Percentiles rank a stretch among this genome's conserved stretches.
phyloP scores from a whole-genome alignment of 2,888 invertebrate species.

The Xylocampa areola region DNA sequence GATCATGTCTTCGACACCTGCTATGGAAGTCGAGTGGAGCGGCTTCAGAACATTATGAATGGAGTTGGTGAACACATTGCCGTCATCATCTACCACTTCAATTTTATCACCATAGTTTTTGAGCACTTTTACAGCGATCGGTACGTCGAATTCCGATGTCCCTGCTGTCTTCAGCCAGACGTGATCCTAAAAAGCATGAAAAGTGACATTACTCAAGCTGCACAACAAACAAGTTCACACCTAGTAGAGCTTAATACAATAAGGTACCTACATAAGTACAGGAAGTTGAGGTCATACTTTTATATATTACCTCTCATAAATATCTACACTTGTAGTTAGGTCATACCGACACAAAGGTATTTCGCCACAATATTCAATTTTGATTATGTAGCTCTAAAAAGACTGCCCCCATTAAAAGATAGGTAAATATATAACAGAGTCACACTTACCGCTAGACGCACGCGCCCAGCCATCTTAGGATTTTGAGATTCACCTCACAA shows the following conservation, averaged over 20 bases:
- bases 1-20: constrained; percentile 98
- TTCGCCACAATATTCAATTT: background rate
- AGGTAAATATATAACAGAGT: background rate
- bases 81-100: constrained; percentile 95
- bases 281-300: too few relatives aligned
- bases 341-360: background rate
- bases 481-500: constrained; percentile 75
- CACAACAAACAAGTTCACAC: too few relatives aligned
- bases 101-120: constrained; percentile 93
- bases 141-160: constrained; percentile 94
- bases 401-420: background rate
- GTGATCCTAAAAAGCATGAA: constrained; percentile 90
- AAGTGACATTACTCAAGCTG: too few relatives aligned
- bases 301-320: background rate
- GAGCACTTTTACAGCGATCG: constrained; percentile 95
- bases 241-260: too few relatives aligned
- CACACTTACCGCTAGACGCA: constrained; percentile 79
- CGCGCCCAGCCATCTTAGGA: constrained; percentile 76
- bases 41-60: constrained; percentile 91
- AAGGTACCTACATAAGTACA: too few relatives aligned
- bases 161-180: constrained; percentile 96
- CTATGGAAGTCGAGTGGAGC: constrained; percentile 94
- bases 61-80: constrained; percentile 91
- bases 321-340: background rate
- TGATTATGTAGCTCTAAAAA: background rate